A percentile compares a stretch with the other conserved stretches of the same genome.
These are phyloP conservation scores for Lutra lutra DNA, from an alignment of 2,797 vertebrate species.

Conservation along the genomic window DNA sequence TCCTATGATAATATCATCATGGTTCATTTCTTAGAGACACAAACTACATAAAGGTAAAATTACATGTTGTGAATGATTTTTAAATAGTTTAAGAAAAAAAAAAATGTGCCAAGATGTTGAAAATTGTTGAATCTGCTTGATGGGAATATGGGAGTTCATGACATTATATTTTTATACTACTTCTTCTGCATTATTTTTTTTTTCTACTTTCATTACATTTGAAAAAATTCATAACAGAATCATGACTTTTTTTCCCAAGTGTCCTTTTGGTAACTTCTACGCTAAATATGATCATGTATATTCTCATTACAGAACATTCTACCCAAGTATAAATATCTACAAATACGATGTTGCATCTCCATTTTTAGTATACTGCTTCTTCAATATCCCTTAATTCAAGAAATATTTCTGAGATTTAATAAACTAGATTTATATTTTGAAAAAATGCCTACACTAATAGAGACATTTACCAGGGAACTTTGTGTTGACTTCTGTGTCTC, in stretches of 20 bases:
- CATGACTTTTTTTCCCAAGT: not conserved
- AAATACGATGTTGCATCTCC: not conserved
- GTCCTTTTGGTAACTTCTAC: not conserved
- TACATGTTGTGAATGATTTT: not conserved
- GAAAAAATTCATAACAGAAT: not conserved
- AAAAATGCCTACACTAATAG: not conserved
- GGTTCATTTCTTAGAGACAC: not conserved
- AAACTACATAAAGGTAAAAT: not conserved
- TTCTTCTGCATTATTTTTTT: not conserved
- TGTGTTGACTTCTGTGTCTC: not conserved
- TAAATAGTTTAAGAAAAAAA: slow-evolving; percentile 21
- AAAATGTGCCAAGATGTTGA: not conserved
- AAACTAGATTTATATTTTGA: not conserved
- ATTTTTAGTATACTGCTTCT: not conserved
- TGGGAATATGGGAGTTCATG: not conserved
- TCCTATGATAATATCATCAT: not conserved
- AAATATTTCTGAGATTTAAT: not conserved
- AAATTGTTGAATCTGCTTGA: not conserved
- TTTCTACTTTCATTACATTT: not conserved
- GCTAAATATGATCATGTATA: not conserved
- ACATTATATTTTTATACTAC: not conserved
- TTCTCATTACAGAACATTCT: slow-evolving; percentile 1
- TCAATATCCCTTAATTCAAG: not conserved
- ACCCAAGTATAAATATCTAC: not conserved
- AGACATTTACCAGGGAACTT: not conserved